phyloP scores from a whole-genome alignment of 2,797 vertebrate species.

The Chaetodon trifasciatus region DNA sequence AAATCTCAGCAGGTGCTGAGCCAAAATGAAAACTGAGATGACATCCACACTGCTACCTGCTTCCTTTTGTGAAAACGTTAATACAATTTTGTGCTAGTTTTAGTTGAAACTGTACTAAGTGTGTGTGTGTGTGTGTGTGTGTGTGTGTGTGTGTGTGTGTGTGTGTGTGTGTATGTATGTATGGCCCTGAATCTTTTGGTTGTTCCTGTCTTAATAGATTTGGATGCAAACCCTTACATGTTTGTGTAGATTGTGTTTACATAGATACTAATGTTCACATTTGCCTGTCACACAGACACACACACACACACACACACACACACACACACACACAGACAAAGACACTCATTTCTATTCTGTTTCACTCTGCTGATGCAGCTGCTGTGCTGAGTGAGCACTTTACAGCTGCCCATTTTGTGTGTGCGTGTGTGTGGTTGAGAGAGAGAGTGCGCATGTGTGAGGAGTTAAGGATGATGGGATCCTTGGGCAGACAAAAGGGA shows the following conservation, averaged over 20 bases:
- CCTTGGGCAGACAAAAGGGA: slow-evolving; percentile 76
- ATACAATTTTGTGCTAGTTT: neutral
- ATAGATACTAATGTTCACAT: slow-evolving; percentile 19
- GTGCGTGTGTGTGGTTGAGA: slow-evolving; percentile 13
- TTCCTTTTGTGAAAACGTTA: slow-evolving; percentile 26
- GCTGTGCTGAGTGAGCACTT: slow-evolving; percentile 73
- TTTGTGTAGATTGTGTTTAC: slow-evolving; percentile 34
- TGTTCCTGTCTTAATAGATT: slow-evolving; percentile 34
- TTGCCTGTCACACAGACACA: slow-evolving; percentile 25
- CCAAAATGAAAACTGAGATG: slow-evolving; percentile 68
- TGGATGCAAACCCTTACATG: slow-evolving; percentile 21
- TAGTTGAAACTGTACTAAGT: neutral
- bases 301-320: slow-evolving; percentile 25
- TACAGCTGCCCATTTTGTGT: slow-evolving; percentile 52
- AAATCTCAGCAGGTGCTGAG: slow-evolving; percentile 61
- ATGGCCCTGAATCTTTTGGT: slow-evolving; percentile 8
- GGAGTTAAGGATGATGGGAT: slow-evolving; percentile 73
- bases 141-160: neutral
- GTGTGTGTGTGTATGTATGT: neutral
- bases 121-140: neutral
- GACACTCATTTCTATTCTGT: slow-evolving; percentile 67
- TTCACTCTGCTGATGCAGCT: slow-evolving; percentile 75
- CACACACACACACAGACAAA: slow-evolving; percentile 35
- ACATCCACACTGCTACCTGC: slow-evolving; percentile 24
- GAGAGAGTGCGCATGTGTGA: slow-evolving; percentile 55